Base-by-base conservation (phyloP, 2,888 invertebrate species). In the Panzeria rudis region DNA sequence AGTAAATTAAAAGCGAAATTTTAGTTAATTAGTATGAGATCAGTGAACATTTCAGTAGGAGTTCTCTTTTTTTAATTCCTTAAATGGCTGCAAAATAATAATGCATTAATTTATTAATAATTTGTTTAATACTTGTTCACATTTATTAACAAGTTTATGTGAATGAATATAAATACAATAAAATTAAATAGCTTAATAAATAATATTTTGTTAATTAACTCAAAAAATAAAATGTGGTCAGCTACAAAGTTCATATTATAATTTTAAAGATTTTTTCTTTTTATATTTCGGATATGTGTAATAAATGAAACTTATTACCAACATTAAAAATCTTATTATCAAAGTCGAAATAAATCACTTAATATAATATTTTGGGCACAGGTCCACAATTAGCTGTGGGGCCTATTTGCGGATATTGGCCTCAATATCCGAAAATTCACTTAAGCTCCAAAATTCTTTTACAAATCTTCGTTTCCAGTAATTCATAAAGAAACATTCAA, bases 111-210 rank as follows among this genome's bases (percentile, higher is more conserved):
- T 64, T 64, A 64, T 47, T 66, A 64, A 17, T 47, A 25, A 29
- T 29, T 54, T n/a, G 8, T n/a, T 54, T 17, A 56, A 72, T 47
- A 47, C 29, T 47, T n/a, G 66, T 66, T 66, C 20, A 8, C 50
- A 50, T 41, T 62, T 44, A 62, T 62, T 23, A 62, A 44, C 62
- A 44, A 25, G 41, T 38, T 41, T 7, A 62, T 62, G 61, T 62
- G 23, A 62, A 62, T n/a, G n/a, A 41, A 44, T 41, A n/a, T n/a
- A 47, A n/a, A n/a, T 9, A 15, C 17, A 44, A 25, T 23, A 44
- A 3, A 9, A 64, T 25, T 64, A 64, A 44, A 44, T 25, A 64
- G 32, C 35, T 50, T 13, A 35, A 68, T 64, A 29, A 23, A n/a
- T 25, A 56, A 23, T 8, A 23, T 52, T 11, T 52, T 52, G 52